A percentile compares a stretch with the other conserved stretches of the same genome.
Evolutionary conservation across 2,888 invertebrate genomes (phyloP).

Genomic region (Anaspis maculata): DNA sequence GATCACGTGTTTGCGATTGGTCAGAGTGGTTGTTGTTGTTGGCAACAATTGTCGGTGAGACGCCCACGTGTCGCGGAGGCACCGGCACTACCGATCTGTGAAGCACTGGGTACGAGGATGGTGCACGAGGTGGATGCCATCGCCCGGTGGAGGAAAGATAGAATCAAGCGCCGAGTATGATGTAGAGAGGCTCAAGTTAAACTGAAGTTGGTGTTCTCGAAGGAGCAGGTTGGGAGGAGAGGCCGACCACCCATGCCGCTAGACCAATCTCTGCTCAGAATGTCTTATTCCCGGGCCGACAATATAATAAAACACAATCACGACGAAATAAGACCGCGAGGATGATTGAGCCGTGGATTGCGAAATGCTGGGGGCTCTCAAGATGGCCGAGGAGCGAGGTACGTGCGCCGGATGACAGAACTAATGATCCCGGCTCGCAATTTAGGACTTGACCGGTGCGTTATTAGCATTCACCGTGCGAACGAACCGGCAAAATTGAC

Average conservation of each 20-base stretch:
- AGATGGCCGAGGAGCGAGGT: slow-evolving; percentile 26
- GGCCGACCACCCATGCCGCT: slow-evolving; percentile 43
- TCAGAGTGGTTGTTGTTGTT: too few species aligned
- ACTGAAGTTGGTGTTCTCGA: slow-evolving; percentile 30
- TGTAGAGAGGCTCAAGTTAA: slow-evolving; percentile 30
- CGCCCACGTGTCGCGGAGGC: too few species aligned
- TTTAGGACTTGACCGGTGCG: slow-evolving; percentile 21
- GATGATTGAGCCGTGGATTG: slow-evolving; percentile 42
- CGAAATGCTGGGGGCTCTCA: slow-evolving; percentile 31
- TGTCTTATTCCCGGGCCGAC: slow-evolving; percentile 42
- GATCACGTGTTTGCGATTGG: too few species aligned
- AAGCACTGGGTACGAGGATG: too few species aligned
- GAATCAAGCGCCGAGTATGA: too few species aligned
- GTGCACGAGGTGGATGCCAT: too few species aligned
- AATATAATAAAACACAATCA: slow-evolving; percentile 43
- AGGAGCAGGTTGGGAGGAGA: slow-evolving; percentile 23
- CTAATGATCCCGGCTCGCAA: slow-evolving; percentile 27
- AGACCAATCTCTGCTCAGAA: slow-evolving; percentile 44
- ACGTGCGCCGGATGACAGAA: slow-evolving; percentile 30
- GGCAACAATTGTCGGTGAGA: too few species aligned
- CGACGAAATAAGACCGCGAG: slow-evolving; percentile 39
- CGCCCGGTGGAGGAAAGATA: too few species aligned
- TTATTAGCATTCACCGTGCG: slow-evolving; percentile 9
- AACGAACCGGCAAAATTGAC: slow-evolving; percentile 5
- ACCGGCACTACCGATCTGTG: too few species aligned